Conservation (phyloP, 2,797 vertebrate species). For the Hippocampus kuda region DNA sequence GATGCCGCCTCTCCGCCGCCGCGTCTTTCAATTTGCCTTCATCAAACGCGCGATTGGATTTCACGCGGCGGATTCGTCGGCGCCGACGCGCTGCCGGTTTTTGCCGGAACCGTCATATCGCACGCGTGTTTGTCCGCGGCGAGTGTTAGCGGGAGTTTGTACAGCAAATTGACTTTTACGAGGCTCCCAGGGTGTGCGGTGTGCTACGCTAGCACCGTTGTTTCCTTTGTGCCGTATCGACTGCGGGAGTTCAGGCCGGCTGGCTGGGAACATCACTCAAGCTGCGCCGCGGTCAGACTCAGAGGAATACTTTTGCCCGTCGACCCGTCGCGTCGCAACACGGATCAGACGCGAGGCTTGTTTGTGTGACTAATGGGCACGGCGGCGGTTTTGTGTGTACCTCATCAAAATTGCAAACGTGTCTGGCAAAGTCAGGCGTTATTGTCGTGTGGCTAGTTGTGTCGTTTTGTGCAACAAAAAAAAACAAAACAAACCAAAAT, state of each 20-base stretch:
- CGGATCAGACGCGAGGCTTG: slow-evolving; percentile 38
- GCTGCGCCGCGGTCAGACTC: slow-evolving; percentile 50
- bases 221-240: slow-evolving; percentile 42
- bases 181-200: slow-evolving; percentile 49
- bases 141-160: slow-evolving; percentile 37
- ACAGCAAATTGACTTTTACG: slow-evolving; percentile 56
- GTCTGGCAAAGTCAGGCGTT: slow-evolving; percentile 13
- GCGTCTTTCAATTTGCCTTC: slow-evolving; percentile 56
- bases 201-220: slow-evolving; percentile 31
- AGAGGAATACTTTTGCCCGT: slow-evolving; percentile 66
- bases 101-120: slow-evolving; percentile 8
- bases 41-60: slow-evolving; percentile 55
- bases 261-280: slow-evolving; percentile 61
- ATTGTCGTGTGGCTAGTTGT: slow-evolving; percentile 11
- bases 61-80: slow-evolving; percentile 52
- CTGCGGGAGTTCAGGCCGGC: slow-evolving; percentile 29
- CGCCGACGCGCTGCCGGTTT: slow-evolving; percentile 41
- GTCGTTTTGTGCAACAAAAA: slow-evolving; percentile 6
- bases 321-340: slow-evolving; percentile 58
- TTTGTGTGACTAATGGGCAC: slow-evolving; percentile 46
- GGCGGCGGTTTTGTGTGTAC: slow-evolving; percentile 28
- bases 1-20: slow-evolving; percentile 44
- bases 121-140: slow-evolving; percentile 32
- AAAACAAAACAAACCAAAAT: not conserved
- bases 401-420: slow-evolving; percentile 43